A percentile compares a stretch with the other conserved stretches of the same genome.
Evolutionary conservation across 2,797 vertebrate genomes (phyloP).

Genomic region (Myiotriccus ornatus): DNA sequence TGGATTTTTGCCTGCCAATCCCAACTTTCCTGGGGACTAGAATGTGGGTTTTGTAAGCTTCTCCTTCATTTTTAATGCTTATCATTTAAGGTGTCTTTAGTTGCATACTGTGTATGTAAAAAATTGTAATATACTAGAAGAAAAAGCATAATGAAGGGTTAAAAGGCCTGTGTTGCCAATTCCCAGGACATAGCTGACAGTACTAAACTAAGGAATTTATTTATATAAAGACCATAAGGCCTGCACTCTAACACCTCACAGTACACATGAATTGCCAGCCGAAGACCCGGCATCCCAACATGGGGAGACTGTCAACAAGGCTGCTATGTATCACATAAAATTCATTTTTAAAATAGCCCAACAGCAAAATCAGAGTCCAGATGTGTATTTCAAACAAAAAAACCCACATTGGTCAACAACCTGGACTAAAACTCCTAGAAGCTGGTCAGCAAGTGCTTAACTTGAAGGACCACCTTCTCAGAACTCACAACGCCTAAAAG

Average conservation of each 20-base stretch:
- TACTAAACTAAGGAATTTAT: not conserved
- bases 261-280: not conserved
- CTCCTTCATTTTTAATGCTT: not conserved
- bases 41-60: not conserved
- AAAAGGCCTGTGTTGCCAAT: not conserved
- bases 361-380: not conserved
- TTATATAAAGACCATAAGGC: not conserved
- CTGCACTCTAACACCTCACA: not conserved
- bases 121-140: not conserved
- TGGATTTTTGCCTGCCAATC: not conserved
- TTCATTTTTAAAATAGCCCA: not conserved
- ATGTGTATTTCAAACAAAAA: not conserved
- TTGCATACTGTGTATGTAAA: not conserved
- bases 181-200: not conserved
- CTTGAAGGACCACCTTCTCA: not conserved
- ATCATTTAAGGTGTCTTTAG: not conserved
- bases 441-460: not conserved
- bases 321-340: not conserved
- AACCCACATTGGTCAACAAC: not conserved
- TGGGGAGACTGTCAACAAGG: not conserved
- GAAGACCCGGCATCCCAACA: not conserved
- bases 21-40: not conserved
- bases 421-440: not conserved
- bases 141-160: not conserved
- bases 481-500: not conserved